Conservation (phyloP, 2,797 vertebrate species). For the Cossypha heuglini region DNA sequence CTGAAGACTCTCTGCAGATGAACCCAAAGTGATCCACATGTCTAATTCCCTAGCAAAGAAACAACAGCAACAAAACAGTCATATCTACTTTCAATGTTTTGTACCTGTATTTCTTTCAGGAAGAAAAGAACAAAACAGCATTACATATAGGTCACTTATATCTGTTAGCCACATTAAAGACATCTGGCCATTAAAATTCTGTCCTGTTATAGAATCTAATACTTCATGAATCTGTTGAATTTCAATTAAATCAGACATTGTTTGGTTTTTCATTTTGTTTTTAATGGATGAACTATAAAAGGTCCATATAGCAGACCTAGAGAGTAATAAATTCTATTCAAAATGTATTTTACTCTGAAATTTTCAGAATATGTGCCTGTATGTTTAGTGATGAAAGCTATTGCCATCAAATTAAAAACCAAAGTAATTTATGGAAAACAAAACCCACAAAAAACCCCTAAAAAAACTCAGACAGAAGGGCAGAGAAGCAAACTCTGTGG, state of each 20-base stretch:
- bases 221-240: not conserved
- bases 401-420: not conserved
- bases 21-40: conserved; percentile 98
- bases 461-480: not conserved
- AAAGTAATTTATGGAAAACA: not conserved
- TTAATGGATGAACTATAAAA: not conserved
- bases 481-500: not conserved
- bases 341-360: not conserved
- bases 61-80: not conserved
- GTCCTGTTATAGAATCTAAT: not conserved
- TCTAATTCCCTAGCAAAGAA: conserved; percentile 84
- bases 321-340: not conserved
- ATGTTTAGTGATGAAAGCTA: not conserved
- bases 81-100: not conserved
- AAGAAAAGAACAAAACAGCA: not conserved
- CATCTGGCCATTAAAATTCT: not conserved
- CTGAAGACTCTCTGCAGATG: conserved; percentile 92
- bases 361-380: not conserved
- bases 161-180: not conserved
- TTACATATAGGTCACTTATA: not conserved
- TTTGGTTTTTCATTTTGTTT: not conserved
- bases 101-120: not conserved
- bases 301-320: not conserved
- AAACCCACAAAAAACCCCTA: not conserved
- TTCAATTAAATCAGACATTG: not conserved